A percentile compares a stretch with the other conserved stretches of the same genome.
Evolutionary conservation across 2,888 invertebrate species (phyloP).

Genomic region (Athrips mouffetella): DNA sequence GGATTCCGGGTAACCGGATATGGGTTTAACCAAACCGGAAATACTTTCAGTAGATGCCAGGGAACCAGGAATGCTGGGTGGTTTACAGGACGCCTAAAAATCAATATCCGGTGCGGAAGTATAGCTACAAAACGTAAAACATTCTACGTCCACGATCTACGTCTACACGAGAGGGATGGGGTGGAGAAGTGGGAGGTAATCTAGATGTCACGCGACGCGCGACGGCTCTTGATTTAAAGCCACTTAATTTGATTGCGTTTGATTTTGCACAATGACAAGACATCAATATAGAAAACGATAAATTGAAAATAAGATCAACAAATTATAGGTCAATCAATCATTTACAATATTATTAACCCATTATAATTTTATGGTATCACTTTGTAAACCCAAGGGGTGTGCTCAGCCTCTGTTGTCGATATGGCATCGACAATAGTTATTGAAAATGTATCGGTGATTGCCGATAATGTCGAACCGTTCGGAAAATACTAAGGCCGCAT

Average conservation of each 20-base stretch:
- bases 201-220: no score
- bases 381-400: not conserved
- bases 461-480: slow-evolving; percentile 78
- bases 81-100: slow-evolving; percentile 31
- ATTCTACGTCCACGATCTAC: no score
- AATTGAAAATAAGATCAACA: no score
- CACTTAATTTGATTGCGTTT: no score
- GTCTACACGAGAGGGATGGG: not conserved
- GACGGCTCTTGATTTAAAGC: no score
- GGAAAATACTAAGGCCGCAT: slow-evolving; percentile 75
- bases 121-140: not conserved
- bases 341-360: not conserved
- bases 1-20: slow-evolving; percentile 29
- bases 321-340: no score
- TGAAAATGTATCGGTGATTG: slow-evolving; percentile 73
- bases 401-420: slow-evolving; percentile 35
- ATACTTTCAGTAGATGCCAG: slow-evolving; percentile 42
- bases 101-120: slow-evolving; percentile 44
- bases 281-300: no score
- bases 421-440: slow-evolving; percentile 35
- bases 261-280: no score
- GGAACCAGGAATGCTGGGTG: slow-evolving; percentile 38
- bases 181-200: not conserved
- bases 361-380: not conserved
- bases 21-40: slow-evolving; percentile 45